These are phyloP conservation scores for Argyresthia albistria DNA, from an alignment of 2,888 invertebrate genomes.

Conservation along the genomic window DNA sequence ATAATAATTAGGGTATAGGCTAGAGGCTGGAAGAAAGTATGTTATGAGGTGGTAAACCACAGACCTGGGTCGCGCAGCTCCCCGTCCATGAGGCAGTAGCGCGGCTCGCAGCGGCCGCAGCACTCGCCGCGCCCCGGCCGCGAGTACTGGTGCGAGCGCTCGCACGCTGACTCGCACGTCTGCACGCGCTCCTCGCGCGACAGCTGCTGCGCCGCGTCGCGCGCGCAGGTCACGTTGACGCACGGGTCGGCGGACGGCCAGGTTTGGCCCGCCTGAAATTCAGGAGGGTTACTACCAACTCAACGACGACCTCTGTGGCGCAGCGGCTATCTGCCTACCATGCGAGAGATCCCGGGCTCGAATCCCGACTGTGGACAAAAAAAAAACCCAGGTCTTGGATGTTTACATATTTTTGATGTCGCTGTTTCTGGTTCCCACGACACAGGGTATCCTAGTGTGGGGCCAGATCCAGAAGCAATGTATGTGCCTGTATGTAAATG, in stretches of 20 bases:
- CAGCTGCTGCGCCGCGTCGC: constrained; percentile 44
- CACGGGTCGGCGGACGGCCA: constrained; percentile 72
- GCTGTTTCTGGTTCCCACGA: too few relatives aligned
- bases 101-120: constrained; percentile 77
- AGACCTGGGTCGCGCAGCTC: constrained; percentile 57
- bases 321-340: too few relatives aligned
- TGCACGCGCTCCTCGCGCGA: constrained; percentile 43
- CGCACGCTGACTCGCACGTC: constrained; percentile 55
- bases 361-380: too few relatives aligned
- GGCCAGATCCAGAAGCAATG: too few relatives aligned
- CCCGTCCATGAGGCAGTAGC: constrained; percentile 67
- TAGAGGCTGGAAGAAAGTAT: too few relatives aligned
- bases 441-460: too few relatives aligned
- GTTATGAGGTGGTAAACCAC: background rate
- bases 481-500: too few relatives aligned
- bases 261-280: constrained; percentile 50
- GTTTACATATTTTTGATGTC: too few relatives aligned
- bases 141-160: constrained; percentile 71
- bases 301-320: too few relatives aligned
- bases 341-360: too few relatives aligned
- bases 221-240: constrained; percentile 59
- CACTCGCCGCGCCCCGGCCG: constrained; percentile 51
- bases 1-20: background rate
- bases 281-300: too few relatives aligned
- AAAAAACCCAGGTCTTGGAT: too few relatives aligned